phyloP scores from a whole-genome alignment of 2,888 invertebrate species.

The Caenorhabditis sp. region DNA sequence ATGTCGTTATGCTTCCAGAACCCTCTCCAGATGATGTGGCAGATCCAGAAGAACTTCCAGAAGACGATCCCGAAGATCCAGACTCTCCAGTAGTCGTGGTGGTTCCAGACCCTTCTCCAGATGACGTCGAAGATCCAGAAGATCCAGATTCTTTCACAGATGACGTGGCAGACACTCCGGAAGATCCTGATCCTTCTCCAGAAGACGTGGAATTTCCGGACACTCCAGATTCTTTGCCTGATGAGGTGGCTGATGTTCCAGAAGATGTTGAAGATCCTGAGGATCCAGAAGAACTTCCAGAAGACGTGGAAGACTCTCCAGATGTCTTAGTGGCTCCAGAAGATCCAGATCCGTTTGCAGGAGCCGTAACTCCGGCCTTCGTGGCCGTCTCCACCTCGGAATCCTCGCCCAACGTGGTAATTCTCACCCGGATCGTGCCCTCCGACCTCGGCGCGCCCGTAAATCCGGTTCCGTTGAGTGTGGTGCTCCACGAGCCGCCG shows the following conservation, averaged over 20 bases:
- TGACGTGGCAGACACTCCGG: background rate
- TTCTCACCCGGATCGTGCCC: constrained; percentile 36
- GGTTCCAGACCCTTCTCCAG: too few species aligned
- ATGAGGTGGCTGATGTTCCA: background rate
- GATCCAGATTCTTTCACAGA: constrained; percentile 4
- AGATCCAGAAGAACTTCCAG: constrained; percentile 11
- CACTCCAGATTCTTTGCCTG: constrained; percentile 11
- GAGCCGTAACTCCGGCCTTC: constrained; percentile 26
- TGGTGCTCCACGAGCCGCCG: constrained; percentile 30
- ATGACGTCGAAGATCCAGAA: constrained; percentile 1
- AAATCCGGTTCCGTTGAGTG: constrained; percentile 36
- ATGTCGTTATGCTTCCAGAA: background rate
- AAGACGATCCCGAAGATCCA: constrained; percentile 11
- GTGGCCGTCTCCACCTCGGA: constrained; percentile 43
- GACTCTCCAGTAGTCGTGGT: constrained; percentile 13
- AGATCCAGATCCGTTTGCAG: constrained; percentile 11
- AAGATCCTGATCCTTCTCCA: background rate
- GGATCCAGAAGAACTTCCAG: constrained; percentile 4
- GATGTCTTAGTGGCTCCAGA: constrained; percentile 3
- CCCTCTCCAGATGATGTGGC: constrained; percentile 7
- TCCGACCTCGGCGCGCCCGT: constrained; percentile 37
- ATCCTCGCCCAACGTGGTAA: constrained; percentile 52
- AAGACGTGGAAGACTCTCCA: too few species aligned
- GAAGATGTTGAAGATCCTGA: constrained; percentile 4
- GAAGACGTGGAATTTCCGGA: constrained; percentile 8